phyloP scores from a whole-genome alignment of 2,113 vertebrate species.

The Trematomus loennbergii region DNA sequence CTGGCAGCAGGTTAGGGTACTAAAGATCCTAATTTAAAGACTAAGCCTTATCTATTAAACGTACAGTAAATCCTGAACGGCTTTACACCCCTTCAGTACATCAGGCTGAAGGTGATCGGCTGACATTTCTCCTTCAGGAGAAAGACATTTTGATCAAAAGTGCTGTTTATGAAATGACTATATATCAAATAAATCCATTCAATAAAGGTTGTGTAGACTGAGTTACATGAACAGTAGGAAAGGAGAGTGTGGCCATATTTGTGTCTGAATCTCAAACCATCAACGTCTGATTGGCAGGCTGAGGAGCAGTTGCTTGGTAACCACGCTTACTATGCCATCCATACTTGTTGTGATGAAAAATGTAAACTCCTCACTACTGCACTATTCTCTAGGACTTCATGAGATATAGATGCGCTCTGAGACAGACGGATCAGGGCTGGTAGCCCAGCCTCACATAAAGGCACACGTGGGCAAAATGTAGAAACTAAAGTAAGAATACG shows the following conservation, averaged over 20 bases:
- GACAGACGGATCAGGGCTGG: constrained; percentile 42
- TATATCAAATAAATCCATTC: constrained; percentile 39
- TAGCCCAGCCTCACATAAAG: constrained; percentile 11
- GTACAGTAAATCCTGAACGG: constrained; percentile 41
- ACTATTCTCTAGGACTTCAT: constrained; percentile 70
- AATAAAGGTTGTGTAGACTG: constrained; percentile 25
- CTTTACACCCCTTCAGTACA: constrained; percentile 32
- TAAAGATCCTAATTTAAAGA: constrained; percentile 67
- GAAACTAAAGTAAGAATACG: neutral
- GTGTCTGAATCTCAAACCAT: constrained; percentile 62
- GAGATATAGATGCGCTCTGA: constrained; percentile 64
- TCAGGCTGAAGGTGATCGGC: constrained; percentile 28
- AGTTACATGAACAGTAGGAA: constrained; percentile 45
- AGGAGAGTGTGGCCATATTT: constrained; percentile 55
- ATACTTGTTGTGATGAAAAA: constrained; percentile 83
- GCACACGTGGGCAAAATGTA: neutral
- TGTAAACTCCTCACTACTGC: constrained; percentile 71
- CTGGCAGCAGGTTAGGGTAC: constrained; percentile 61
- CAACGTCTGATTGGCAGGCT: constrained; percentile 76
- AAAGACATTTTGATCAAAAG: constrained; percentile 45
- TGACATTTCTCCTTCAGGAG: constrained; percentile 36
- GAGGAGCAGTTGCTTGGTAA: constrained; percentile 85
- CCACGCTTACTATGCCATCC: constrained; percentile 77
- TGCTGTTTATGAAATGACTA: constrained; percentile 13
- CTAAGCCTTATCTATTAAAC: constrained; percentile 49